Evolutionary conservation across 2,888 invertebrate species (phyloP), one percentile per base, ranked within the genome.

Genomic region (Acleris cristana): DNA sequence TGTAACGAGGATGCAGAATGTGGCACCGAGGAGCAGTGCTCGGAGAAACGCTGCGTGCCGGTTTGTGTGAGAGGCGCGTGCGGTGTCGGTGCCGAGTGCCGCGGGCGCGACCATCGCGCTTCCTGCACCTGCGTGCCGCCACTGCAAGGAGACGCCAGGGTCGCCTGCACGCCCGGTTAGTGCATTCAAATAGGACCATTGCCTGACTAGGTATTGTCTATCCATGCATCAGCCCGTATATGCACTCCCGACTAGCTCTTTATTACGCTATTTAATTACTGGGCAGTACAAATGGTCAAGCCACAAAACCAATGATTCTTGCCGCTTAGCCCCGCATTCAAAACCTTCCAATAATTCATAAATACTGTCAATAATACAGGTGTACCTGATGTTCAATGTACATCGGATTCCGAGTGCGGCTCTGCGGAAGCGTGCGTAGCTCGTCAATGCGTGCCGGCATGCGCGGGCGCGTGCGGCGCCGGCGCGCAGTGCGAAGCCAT

Each of bases 391-490:
- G 87, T 94, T 66, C 96, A 96, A 78, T 98, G 98, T 77, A 93
- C 92, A 16, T 90, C 93, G 16, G 96, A 98, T 81, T 92, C 94
- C 0, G 96, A 97, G 67, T 98, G 98, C 79, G 93, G 96, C 0
- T 93, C 94, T 3, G 95, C 96, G 40, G 95, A 96, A 79, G 96
- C 97, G 0, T 98, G 98, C 81, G 95, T 97, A 64, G 95, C 96
- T 73, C 94, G 95, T 73, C 94, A 95, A 54, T 98, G 98, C 80
- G 95, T 96, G 81, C 95, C 97, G 79, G 97, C 98, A 1, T 98
- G 98, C 82, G 94, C 96, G 21, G 95, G 96, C 77, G 96, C 96
- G 2, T 98, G 98, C 80, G 97, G 97, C 58, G 89, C 94, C 12
- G 95, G 96, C 71, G 97, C 98, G 0, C 94, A 96, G 72, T 98